A percentile compares a stretch with the other conserved stretches of the same genome.
Conservation (phyloP, 2,797 vertebrate genomes). For the Lerista edwardsae region DNA sequence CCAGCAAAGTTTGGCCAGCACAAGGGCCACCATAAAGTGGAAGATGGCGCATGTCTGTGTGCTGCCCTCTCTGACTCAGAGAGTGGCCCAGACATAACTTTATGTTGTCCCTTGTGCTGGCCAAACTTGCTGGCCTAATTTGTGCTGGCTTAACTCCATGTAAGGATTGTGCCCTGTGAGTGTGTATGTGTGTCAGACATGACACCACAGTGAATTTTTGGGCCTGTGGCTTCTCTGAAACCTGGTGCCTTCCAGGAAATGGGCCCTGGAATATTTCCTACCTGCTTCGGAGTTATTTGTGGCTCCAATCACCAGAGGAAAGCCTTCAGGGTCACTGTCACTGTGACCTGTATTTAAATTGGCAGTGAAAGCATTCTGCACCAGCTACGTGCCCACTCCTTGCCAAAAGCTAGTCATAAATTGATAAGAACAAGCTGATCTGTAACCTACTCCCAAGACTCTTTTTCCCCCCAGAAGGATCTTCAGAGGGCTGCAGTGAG, state of each 20-base stretch:
- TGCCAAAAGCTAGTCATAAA: conserved; percentile 8
- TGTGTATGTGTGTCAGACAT: neutral
- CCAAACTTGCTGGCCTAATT: too few relatives aligned
- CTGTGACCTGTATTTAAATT: conserved; percentile 32
- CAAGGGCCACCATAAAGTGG: too few relatives aligned
- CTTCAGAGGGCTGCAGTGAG: too few relatives aligned
- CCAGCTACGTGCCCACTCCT: conserved; percentile 16
- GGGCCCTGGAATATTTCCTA: conserved; percentile 33
- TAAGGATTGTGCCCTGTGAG: too few relatives aligned
- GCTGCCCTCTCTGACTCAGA: too few relatives aligned
- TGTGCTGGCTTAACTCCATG: too few relatives aligned
- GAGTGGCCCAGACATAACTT: too few relatives aligned
- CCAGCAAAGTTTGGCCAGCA: too few relatives aligned
- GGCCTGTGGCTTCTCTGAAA: conserved; percentile 35
- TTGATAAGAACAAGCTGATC: conserved; percentile 24
- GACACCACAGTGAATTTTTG: conserved; percentile 40
- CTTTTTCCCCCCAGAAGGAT: neutral
- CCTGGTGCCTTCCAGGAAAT: conserved; percentile 38
- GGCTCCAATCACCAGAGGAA: neutral
- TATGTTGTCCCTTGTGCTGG: too few relatives aligned
- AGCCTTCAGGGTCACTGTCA: neutral
- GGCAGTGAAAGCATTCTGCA: conserved; percentile 33
- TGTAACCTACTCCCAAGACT: conserved; percentile 9
- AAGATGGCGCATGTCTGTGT: too few relatives aligned
- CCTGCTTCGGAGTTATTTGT: neutral